Evolutionary conservation across 2,113 vertebrate genomes (phyloP).

Genomic region (Oreochromis niloticus): DNA sequence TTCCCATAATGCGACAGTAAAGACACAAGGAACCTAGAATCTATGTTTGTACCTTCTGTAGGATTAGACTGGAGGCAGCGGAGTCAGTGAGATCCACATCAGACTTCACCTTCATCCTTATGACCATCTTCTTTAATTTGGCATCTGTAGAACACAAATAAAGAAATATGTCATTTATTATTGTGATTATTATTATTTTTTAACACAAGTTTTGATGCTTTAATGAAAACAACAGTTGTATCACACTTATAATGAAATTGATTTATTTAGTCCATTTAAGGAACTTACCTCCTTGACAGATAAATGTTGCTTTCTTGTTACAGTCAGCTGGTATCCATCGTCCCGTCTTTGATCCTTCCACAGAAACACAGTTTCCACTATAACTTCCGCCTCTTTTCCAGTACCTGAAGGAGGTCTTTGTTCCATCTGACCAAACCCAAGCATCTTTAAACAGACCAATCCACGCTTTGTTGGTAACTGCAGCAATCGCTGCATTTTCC

Average conservation of each 20-base stretch:
- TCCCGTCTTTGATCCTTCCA: neutral
- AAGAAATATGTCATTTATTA: neutral
- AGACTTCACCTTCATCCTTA: neutral
- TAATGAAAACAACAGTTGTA: neutral
- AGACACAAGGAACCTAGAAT: neutral
- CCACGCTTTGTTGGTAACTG: neutral
- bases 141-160: neutral
- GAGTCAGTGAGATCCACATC: neutral
- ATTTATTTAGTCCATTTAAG: neutral
- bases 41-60: neutral
- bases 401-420: conserved; percentile 9
- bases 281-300: conserved; percentile 24
- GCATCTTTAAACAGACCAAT: neutral
- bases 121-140: neutral
- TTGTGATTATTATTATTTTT: neutral
- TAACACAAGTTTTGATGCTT: neutral
- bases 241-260: accelerated
- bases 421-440: conserved; percentile 20
- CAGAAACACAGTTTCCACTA: neutral
- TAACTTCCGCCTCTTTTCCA: neutral
- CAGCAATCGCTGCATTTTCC: neutral
- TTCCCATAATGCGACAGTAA: neutral
- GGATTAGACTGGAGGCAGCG: neutral
- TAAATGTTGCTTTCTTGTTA: neutral
- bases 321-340: neutral